phyloP scores from a whole-genome alignment of 2,113 vertebrate species.

The Prunella himalayana region DNA sequence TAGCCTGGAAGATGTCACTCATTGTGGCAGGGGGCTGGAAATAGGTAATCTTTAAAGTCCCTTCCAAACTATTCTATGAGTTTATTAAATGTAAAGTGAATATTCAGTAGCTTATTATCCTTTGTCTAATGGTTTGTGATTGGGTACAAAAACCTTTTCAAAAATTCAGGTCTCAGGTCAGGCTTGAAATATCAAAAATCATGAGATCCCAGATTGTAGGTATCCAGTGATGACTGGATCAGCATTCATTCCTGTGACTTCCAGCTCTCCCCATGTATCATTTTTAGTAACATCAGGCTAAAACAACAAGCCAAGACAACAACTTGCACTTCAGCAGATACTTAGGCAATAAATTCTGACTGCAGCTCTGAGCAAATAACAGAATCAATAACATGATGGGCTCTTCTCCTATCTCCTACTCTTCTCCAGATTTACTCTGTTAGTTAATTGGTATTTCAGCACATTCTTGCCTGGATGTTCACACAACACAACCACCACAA shows the following conservation, averaged over 20 bases:
- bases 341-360: background rate
- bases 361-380: background rate
- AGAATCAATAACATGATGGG: background rate
- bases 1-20: no score
- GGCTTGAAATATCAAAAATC: background rate
- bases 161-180: background rate
- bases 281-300: background rate
- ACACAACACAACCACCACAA: background rate
- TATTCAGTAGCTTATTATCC: background rate
- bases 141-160: background rate
- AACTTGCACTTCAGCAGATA: background rate
- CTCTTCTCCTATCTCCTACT: background rate
- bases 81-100: background rate
- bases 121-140: background rate
- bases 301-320: background rate
- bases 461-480: background rate
- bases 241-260: background rate
- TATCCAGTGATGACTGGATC: background rate
- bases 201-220: background rate
- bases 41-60: background rate
- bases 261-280: background rate
- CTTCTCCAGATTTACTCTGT: background rate
- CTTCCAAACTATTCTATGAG: background rate
- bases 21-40: rapidly evolving
- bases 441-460: background rate